These are phyloP conservation scores for Cyclophora punctaria DNA, from an alignment of 2,888 invertebrate genomes.

Conservation along the genomic window DNA sequence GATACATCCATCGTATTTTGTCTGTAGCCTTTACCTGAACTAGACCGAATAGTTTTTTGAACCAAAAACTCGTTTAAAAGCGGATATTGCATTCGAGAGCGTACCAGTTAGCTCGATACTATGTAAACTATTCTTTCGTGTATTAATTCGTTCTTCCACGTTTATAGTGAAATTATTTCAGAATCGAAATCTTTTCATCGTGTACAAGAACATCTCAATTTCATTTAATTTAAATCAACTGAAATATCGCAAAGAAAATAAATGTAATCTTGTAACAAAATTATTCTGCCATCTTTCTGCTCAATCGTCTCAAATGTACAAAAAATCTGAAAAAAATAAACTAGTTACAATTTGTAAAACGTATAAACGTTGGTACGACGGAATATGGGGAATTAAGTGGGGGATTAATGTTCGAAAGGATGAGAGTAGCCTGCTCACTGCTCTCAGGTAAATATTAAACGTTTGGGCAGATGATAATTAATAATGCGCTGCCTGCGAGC, in stretches of 20 bases:
- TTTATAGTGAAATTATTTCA: too few species aligned
- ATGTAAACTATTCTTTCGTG: conserved; percentile 54
- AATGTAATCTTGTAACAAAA: too few species aligned
- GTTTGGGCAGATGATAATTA: conserved; percentile 62
- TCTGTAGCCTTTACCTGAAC: conserved; percentile 40
- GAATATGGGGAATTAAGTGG: conserved; percentile 61
- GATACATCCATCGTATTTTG: conserved; percentile 29
- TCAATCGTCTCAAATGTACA: too few species aligned
- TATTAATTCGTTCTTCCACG: conserved; percentile 24
- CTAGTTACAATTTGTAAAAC: conserved; percentile 27
- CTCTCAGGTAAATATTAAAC: conserved; percentile 65
- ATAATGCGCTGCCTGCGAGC: conserved; percentile 56
- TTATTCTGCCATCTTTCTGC: too few species aligned
- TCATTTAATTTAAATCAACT: too few species aligned
- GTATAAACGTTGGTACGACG: conserved; percentile 47
- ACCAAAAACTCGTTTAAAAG: conserved; percentile 71
- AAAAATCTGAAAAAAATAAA: not conserved
- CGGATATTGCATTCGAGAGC: conserved; percentile 72
- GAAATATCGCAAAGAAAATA: too few species aligned
- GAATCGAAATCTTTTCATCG: too few species aligned
- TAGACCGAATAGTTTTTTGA: conserved; percentile 66
- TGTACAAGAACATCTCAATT: too few species aligned
- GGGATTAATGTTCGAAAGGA: conserved; percentile 53
- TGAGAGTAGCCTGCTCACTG: conserved; percentile 42
- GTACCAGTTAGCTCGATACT: conserved; percentile 57